Evolutionary conservation across 2,797 vertebrate genomes (phyloP).

Genomic region (Clarias pachynema): DNA sequence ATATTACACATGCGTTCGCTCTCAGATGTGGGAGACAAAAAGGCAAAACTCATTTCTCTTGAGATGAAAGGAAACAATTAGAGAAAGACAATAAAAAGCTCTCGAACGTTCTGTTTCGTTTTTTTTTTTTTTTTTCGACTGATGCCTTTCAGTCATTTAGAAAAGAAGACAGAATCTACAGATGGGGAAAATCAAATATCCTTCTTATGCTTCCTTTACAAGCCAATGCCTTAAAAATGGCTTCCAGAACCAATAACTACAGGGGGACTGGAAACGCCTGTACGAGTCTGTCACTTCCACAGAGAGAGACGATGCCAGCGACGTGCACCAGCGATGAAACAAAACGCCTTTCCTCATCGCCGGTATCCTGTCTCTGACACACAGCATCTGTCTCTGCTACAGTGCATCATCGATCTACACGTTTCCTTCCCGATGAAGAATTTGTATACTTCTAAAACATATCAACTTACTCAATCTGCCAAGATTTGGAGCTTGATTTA

Average conservation of each 20-base stretch:
- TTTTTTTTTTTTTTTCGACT: conserved; percentile 13
- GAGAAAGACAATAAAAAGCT: conserved; percentile 41
- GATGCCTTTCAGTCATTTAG: conserved; percentile 57
- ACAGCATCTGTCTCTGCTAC: conserved; percentile 70
- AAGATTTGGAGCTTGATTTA: conserved; percentile 55
- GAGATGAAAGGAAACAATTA: conserved; percentile 48
- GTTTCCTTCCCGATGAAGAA: conserved; percentile 44
- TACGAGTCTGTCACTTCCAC: conserved; percentile 47
- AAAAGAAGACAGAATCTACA: conserved; percentile 57
- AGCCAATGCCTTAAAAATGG: conserved; percentile 67
- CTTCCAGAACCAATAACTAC: conserved; percentile 68
- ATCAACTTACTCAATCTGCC: conserved; percentile 49
- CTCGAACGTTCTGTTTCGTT: conserved; percentile 22
- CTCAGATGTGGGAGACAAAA: conserved; percentile 29
- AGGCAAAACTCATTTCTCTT: conserved; percentile 34
- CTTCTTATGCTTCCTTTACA: conserved; percentile 70
- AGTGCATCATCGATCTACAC: conserved; percentile 66
- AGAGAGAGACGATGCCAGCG: conserved; percentile 35
- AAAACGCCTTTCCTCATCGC: conserved; percentile 60
- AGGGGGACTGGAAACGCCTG: conserved; percentile 55
- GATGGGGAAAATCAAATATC: conserved; percentile 71
- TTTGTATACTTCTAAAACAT: conserved; percentile 55
- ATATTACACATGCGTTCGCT: conserved; percentile 29
- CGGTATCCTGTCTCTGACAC: conserved; percentile 76
- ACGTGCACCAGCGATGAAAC: conserved; percentile 40